Evolutionary conservation across 1,140 invertebrate genomes (phyloP).

Genomic region (Bombyx mandarina): DNA sequence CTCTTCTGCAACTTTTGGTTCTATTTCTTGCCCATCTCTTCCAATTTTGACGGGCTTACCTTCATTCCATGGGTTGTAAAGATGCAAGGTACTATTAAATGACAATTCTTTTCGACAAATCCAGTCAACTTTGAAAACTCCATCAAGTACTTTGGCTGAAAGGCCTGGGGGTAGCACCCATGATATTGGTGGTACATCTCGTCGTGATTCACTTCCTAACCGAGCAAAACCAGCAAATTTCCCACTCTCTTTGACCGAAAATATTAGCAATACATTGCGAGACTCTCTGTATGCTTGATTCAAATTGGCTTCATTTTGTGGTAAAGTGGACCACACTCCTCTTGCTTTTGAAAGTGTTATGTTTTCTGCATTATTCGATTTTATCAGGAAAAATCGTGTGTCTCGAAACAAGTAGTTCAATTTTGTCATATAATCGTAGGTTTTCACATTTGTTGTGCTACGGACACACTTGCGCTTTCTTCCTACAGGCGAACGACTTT

Average conservation of each 20-base stretch:
- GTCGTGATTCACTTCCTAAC: constrained; percentile 87
- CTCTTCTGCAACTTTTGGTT: constrained; percentile 94
- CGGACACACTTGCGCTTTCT: constrained; percentile 66
- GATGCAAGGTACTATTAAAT: constrained; percentile 91
- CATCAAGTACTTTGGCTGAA: constrained; percentile 91
- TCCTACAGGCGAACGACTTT: constrained; percentile 69
- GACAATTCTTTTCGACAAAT: constrained; percentile 95
- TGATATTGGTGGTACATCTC: constrained; percentile 89
- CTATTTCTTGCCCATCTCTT: constrained; percentile 97
- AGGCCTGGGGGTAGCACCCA: constrained; percentile 97
- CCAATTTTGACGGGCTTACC: constrained; percentile 99
- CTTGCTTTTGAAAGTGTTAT: constrained; percentile 94
- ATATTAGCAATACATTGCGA: constrained; percentile 95
- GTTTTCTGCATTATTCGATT: constrained; percentile 98
- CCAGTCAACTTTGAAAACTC: constrained; percentile 97
- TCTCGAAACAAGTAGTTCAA: constrained; percentile 96
- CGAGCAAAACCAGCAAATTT: constrained; percentile 94
- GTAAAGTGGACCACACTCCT: constrained; percentile 97
- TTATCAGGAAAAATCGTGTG: constrained; percentile 96
- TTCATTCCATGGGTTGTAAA: constrained; percentile 99
- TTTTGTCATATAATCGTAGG: constrained; percentile 89
- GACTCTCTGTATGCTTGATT: constrained; percentile 94
- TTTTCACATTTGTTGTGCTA: constrained; percentile 71
- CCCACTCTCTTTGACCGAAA: constrained; percentile 98
- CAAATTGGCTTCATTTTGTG: constrained; percentile 96